Conservation (phyloP, 2,113 vertebrate species). For the Xyliphius kryptos region DNA sequence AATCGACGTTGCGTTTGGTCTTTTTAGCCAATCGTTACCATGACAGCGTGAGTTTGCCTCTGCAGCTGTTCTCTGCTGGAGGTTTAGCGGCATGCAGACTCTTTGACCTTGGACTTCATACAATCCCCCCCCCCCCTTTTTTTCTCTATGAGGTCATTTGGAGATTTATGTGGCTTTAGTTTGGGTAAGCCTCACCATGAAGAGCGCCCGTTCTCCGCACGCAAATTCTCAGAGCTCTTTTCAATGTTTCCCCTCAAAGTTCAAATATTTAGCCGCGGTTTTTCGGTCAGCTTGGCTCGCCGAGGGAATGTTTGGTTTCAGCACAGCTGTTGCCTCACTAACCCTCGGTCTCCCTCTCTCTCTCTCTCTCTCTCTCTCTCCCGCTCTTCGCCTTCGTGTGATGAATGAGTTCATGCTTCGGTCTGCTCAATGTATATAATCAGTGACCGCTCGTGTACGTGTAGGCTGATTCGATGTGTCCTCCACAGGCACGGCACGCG, state of each 20-base stretch:
- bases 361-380: background rate
- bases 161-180: too few relatives aligned
- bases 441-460: background rate
- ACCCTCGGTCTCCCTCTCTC: background rate
- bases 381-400: too few relatives aligned
- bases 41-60: constrained; percentile 50
- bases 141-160: background rate
- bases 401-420: constrained; percentile 7
- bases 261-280: constrained; percentile 36
- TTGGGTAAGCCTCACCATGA: too few relatives aligned
- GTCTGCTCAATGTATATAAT: constrained; percentile 20
- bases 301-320: constrained; percentile 39
- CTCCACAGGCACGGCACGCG: constrained; percentile 91
- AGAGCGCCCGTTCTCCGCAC: too few relatives aligned
- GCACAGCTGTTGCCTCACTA: constrained; percentile 36
- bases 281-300: constrained; percentile 24
- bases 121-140: constrained; percentile 1
- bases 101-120: constrained; percentile 26
- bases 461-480: constrained; percentile 11
- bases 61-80: constrained; percentile 52
- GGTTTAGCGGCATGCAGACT: constrained; percentile 9
- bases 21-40: constrained; percentile 51
- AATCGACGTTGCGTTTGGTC: constrained; percentile 11
- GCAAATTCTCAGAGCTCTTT: too few relatives aligned
- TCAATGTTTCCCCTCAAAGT: background rate